Percentiles rank a stretch among this genome's conserved stretches.
Evolutionary conservation across 2,113 vertebrate species (phyloP).

Genomic region (Entomyzon cyanotis): DNA sequence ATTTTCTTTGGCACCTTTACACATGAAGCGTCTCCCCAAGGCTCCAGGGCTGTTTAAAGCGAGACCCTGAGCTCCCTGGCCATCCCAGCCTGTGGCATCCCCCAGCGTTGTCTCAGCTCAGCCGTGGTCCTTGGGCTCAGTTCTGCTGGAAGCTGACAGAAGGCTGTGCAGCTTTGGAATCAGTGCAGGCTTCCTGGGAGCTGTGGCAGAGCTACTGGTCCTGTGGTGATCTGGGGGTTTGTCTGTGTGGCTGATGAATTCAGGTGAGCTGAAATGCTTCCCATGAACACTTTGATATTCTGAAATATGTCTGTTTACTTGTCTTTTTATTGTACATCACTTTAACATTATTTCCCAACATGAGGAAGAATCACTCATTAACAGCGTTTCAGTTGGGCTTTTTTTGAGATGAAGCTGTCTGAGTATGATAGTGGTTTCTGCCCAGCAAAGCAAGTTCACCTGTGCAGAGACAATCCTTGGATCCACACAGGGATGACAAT

Average conservation of each 20-base stretch:
- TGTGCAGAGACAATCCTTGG: neutral
- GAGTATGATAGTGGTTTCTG: neutral
- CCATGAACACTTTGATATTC: neutral
- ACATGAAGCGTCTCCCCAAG: neutral
- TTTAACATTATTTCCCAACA: neutral
- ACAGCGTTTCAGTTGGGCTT: neutral
- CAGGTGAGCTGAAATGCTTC: neutral
- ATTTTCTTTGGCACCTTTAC: neutral
- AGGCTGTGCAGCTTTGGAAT: neutral
- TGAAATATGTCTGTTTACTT: neutral
- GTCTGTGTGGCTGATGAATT: neutral
- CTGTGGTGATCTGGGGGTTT: neutral
- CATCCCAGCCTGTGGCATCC: neutral
- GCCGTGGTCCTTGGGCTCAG: neutral
- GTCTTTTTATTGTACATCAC: neutral
- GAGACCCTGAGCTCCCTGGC: neutral
- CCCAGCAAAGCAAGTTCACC: neutral
- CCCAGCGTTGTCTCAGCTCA: accelerated
- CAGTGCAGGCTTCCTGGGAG: neutral
- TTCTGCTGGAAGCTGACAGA: neutral
- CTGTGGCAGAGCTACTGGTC: neutral
- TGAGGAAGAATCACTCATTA: neutral
- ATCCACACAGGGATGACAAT: neutral
- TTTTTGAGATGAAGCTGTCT: neutral
- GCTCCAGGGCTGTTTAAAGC: neutral